These are phyloP conservation scores for Caenorhabditis sulstoni DNA, from an alignment of 2,888 invertebrate genomes.

Conservation along the genomic window DNA sequence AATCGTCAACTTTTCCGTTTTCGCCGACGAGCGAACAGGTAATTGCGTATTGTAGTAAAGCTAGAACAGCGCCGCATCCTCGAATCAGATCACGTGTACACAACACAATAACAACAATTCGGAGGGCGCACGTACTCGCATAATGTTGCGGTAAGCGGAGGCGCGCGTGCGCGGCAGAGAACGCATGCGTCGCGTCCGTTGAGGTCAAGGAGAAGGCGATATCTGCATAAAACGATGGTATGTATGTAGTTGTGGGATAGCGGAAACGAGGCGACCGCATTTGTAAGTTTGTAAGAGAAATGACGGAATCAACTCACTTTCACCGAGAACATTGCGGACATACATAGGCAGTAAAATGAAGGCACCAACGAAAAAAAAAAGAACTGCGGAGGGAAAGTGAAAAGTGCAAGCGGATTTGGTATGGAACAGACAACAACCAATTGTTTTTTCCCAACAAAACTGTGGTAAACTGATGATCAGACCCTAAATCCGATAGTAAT, in stretches of 20 bases:
- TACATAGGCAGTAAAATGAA: constrained; percentile 16
- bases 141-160: constrained; percentile 55
- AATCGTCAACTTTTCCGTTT: constrained; percentile 18
- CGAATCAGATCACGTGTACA: constrained; percentile 28
- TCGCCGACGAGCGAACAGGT: constrained; percentile 28
- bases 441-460: neutral
- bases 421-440: neutral
- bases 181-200: constrained; percentile 33
- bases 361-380: constrained; percentile 11
- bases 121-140: constrained; percentile 14
- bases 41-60: constrained; percentile 37
- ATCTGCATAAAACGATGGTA: constrained; percentile 20
- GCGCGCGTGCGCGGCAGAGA: neutral
- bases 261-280: constrained; percentile 22
- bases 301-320: constrained; percentile 32
- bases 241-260: constrained; percentile 20
- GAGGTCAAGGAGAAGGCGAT: constrained; percentile 52
- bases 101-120: constrained; percentile 39
- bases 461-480: neutral
- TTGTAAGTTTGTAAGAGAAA: neutral
- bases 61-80: neutral
- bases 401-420: constrained; percentile 39
- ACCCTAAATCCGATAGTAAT: neutral
- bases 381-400: neutral
- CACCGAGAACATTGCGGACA: constrained; percentile 27